Evolutionary conservation across 2,888 invertebrate genomes (phyloP), one percentile per base, ranked within the genome.

Genomic region (Diarsia mendica): DNA sequence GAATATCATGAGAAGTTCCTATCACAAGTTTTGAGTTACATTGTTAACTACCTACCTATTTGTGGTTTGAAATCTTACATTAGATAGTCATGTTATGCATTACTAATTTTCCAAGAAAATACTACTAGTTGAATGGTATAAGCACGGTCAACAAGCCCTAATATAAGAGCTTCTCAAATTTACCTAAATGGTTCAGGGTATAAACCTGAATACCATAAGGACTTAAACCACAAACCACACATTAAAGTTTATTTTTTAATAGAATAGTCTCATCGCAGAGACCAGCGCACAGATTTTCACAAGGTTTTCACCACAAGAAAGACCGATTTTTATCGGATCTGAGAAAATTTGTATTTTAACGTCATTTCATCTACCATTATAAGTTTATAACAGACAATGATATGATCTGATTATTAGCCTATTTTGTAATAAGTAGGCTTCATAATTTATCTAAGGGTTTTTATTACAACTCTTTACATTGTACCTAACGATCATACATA

Each of bases 11-110:
- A 66, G n/a, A n/a, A 65, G 15, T 15, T 39, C 18, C 60, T 60
- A 77, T 67, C 61, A 55, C 61, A 67, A 51, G 64, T 67, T 72
- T 77, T 49, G 44, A 67, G 67, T 67, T 48, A 73, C 18, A 58
- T 73, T 64, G 48, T 69, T 33, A 65, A 39, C 46, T 20, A 58
- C 1, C 46, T 20, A 58, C 1, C 0, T 28, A 69, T 69, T 69
- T 71, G 63, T 55, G 53, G 66, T 75, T 79, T 72, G 48, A 64
- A 77, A 75, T 82, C 63, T 82, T 60, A 74, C 39, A 69, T 60
- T 64, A 39, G 39, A 18, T 44, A 82, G 46, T 69, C 44, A 69
- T 15, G 66, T 75, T 75, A 55, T 15, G 72, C 51, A 72, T 71
- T 53, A 71, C 23, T 44, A 28, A 64, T 15, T 44, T 48, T 46